phyloP scores from a whole-genome alignment of 2,888 invertebrate genomes.

The Erpobdella octoculata region DNA sequence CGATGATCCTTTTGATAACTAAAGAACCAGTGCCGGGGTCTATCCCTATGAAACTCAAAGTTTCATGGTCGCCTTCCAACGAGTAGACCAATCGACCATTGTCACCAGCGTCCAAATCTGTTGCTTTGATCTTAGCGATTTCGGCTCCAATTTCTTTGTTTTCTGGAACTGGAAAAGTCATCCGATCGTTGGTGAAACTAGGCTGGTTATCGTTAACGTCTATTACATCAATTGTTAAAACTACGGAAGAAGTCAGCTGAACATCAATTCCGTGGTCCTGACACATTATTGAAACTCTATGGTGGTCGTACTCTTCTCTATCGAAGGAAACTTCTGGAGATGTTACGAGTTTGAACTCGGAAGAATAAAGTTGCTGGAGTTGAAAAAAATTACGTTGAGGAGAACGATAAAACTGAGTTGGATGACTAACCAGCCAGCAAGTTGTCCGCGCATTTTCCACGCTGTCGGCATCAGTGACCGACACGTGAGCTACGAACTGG shows the following conservation, averaged over 20 bases:
- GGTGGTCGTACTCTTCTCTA: neutral
- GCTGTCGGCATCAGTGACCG: constrained; percentile 31
- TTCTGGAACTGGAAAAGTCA: constrained; percentile 59
- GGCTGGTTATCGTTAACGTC: constrained; percentile 15
- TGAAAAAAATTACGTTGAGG: constrained; percentile 1
- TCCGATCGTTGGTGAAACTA: neutral
- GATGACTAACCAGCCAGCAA: constrained; percentile 17
- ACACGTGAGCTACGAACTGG: constrained; percentile 31
- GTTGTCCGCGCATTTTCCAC: constrained; percentile 22
- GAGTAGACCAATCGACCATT: constrained; percentile 78
- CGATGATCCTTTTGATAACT: neutral
- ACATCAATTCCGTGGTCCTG: constrained; percentile 2
- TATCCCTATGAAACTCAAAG: constrained; percentile 68
- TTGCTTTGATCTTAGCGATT: constrained; percentile 92
- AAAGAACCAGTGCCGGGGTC: neutral
- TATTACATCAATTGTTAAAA: neutral
- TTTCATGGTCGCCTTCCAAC: constrained; percentile 60
- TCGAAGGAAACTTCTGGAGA: constrained; percentile 9
- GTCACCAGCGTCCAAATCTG: constrained; percentile 92
- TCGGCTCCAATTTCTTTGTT: constrained; percentile 62
- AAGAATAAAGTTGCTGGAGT: constrained; percentile 25
- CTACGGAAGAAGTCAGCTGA: constrained; percentile 10
- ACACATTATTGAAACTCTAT: constrained; percentile 4
- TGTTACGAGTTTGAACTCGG: constrained; percentile 29
- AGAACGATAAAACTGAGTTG: neutral